Conservation (phyloP, 2,797 vertebrate genomes). For the Heliangelus exortis region DNA sequence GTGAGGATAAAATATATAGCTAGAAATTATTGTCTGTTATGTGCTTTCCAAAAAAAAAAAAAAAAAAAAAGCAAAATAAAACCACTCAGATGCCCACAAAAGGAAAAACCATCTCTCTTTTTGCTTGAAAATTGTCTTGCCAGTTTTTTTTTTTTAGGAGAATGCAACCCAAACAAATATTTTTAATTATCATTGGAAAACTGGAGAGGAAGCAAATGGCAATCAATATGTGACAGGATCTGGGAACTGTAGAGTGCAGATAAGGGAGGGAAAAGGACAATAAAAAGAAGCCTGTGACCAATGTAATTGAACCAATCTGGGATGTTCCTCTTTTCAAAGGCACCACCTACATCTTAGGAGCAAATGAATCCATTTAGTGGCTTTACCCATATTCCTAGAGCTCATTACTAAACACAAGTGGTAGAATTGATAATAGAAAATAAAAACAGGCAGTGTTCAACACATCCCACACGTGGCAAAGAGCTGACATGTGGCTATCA, state of each 20-base stretch:
- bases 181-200: background rate
- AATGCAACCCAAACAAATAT: background rate
- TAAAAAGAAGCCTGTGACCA: background rate
- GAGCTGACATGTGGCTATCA: background rate
- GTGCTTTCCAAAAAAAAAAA: no score
- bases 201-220: background rate
- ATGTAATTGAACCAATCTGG: background rate
- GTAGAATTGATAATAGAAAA: background rate
- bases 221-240: background rate
- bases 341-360: background rate
- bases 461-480: background rate
- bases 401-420: background rate
- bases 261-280: constrained; percentile 4
- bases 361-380: background rate
- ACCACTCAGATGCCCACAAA: no score
- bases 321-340: background rate
- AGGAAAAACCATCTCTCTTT: background rate
- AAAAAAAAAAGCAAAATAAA: no score
- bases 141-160: background rate
- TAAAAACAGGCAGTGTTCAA: background rate
- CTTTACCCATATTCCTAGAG: background rate
- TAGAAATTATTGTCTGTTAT: background rate
- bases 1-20: background rate
- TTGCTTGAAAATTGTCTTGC: background rate
- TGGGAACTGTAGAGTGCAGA: background rate